Conservation (phyloP, 2,888 invertebrate genomes). For the Euproctis similis region DNA sequence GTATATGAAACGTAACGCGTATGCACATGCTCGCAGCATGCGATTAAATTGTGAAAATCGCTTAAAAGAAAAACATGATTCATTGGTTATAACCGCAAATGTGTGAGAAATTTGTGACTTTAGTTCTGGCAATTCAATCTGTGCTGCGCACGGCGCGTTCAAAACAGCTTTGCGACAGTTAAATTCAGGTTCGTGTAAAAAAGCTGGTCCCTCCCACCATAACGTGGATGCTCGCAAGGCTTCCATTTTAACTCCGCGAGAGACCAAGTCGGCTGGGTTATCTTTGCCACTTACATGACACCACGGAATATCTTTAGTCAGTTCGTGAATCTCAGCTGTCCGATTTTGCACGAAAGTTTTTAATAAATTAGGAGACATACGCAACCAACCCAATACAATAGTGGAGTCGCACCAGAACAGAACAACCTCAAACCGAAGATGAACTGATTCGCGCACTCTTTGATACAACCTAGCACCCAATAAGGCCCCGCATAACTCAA, state of each 20-base stretch:
- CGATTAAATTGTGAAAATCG: too few species aligned
- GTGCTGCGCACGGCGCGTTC: too few species aligned
- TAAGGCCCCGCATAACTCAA: slow-evolving; percentile 5
- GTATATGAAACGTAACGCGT: too few species aligned
- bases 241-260: slow-evolving; percentile 3
- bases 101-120: too few species aligned
- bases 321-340: slow-evolving; percentile 13
- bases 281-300: slow-evolving; percentile 4
- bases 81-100: too few species aligned
- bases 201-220: slow-evolving; percentile 2
- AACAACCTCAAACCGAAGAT: slow-evolving; percentile 8
- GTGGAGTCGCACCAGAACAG: slow-evolving; percentile 22
- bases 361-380: slow-evolving; percentile 14
- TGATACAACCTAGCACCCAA: slow-evolving; percentile 3
- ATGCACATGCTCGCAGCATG: too few species aligned
- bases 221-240: background rate
- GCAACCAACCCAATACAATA: slow-evolving; percentile 19
- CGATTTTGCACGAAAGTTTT: slow-evolving; percentile 21
- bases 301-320: slow-evolving; percentile 6
- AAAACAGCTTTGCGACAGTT: too few species aligned
- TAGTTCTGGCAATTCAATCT: too few species aligned
- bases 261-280: slow-evolving; percentile 5
- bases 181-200: background rate
- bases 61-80: too few species aligned
- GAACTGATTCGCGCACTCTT: slow-evolving; percentile 4